phyloP scores from a whole-genome alignment of 2,888 invertebrate species.

The Keiferia lycopersicella region DNA sequence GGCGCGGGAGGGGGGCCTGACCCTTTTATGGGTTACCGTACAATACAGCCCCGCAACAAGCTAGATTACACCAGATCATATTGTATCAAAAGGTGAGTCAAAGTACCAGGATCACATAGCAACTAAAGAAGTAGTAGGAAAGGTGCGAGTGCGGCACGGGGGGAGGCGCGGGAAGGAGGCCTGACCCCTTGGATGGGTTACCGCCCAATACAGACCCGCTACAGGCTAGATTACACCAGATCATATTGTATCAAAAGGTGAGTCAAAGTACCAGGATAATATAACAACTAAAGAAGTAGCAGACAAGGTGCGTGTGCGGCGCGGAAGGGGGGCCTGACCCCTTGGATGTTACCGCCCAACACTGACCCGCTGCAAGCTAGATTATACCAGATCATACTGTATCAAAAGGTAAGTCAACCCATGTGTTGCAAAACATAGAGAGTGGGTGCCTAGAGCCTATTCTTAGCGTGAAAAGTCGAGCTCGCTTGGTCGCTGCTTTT shows the following conservation, averaged over 20 bases:
- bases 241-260: slow-evolving; percentile 91
- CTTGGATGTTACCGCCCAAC: slow-evolving; percentile 68
- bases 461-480: too few species aligned
- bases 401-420: not conserved
- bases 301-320: not conserved
- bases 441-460: too few species aligned
- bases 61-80: not conserved
- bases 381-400: not conserved
- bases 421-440: not conserved
- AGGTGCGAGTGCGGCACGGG: slow-evolving; percentile 46
- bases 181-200: slow-evolving; percentile 88
- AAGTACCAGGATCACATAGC: not conserved
- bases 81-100: not conserved
- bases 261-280: slow-evolving; percentile 12
- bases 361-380: not conserved
- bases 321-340: slow-evolving; percentile 71
- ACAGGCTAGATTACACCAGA: slow-evolving; percentile 90
- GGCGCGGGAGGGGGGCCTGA: too few species aligned
- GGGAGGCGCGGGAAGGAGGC: slow-evolving; percentile 40
- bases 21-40: too few species aligned
- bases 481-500: too few species aligned
- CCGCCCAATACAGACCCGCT: slow-evolving; percentile 86
- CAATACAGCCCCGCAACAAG: not conserved
- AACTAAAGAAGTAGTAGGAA: slow-evolving; percentile 30
- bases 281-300: not conserved